phyloP scores from a whole-genome alignment of 2,113 vertebrate genomes.

The Phyllopteryx taeniolatus region DNA sequence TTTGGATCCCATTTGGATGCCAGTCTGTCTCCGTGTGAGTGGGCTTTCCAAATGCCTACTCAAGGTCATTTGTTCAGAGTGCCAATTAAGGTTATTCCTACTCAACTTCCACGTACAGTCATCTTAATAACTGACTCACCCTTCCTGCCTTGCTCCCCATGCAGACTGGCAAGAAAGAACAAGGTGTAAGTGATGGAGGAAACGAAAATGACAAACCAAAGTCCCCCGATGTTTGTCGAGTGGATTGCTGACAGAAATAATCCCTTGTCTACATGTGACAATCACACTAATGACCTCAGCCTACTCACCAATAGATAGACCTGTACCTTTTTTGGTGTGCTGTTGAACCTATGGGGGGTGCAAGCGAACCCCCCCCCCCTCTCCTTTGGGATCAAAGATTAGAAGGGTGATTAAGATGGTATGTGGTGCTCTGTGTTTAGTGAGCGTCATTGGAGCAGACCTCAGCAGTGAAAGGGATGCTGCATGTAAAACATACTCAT shows the following conservation, averaged over 20 bases:
- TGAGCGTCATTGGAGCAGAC: conserved; percentile 27
- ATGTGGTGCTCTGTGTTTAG: conserved; percentile 21
- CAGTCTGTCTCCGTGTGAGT: not conserved
- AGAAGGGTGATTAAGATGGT: conserved; percentile 42
- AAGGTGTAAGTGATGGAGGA: conserved; percentile 21
- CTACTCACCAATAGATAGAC: conserved; percentile 29
- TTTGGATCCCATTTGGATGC: conserved; percentile 17
- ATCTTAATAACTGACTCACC: conserved; percentile 40
- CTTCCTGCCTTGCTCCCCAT: conserved; percentile 27
- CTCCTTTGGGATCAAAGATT: conserved; percentile 51
- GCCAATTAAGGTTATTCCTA: conserved; percentile 31
- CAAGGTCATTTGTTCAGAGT: conserved; percentile 54
- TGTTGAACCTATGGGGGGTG: conserved; percentile 21
- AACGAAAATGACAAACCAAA: conserved; percentile 17
- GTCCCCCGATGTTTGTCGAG: conserved; percentile 36
- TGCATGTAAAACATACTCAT: conserved; percentile 22
- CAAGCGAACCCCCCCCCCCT: not conserved
- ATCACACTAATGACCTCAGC: conserved; percentile 46
- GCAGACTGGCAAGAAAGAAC: conserved; percentile 33
- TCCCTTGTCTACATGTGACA: conserved; percentile 42
- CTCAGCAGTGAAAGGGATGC: conserved; percentile 23
- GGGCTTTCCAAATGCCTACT: conserved; percentile 44
- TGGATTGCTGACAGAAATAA: conserved; percentile 46
- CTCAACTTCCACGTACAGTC: conserved; percentile 35
- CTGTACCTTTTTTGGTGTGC: conserved; percentile 15